Evolutionary conservation across 2,888 invertebrate species (phyloP).

Genomic region (Dicranocentrus wangi): DNA sequence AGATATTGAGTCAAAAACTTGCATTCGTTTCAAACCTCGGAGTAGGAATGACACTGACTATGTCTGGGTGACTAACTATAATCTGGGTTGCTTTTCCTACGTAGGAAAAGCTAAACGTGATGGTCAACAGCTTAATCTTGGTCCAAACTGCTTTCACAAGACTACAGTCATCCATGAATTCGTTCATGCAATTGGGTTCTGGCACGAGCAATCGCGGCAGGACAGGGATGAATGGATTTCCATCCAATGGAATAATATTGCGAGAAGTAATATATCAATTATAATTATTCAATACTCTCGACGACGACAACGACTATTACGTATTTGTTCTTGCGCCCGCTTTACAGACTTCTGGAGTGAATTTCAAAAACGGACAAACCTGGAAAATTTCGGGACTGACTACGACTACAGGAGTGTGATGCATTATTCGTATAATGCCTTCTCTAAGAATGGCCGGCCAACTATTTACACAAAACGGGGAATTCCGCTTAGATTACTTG

Average conservation of each 20-base stretch:
- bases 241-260: slow-evolving; percentile 50
- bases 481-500: neutral
- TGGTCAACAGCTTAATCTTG: slow-evolving; percentile 50
- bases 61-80: slow-evolving; percentile 8
- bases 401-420: slow-evolving; percentile 56
- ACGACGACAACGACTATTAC: too few species aligned
- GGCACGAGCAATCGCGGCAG: slow-evolving; percentile 53
- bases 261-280: slow-evolving; percentile 15
- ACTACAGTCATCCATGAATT: slow-evolving; percentile 50
- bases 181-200: slow-evolving; percentile 50
- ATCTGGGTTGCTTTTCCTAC: slow-evolving; percentile 34
- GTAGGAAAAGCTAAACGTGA: slow-evolving; percentile 32
- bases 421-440: slow-evolving; percentile 53
- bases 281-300: neutral
- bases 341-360: slow-evolving; percentile 21
- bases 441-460: slow-evolving; percentile 24
- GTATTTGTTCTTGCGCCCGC: too few species aligned
- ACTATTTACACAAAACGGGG: slow-evolving; percentile 19
- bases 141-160: slow-evolving; percentile 47
- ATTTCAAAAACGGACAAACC: slow-evolving; percentile 19
- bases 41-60: slow-evolving; percentile 14
- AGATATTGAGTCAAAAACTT: slow-evolving; percentile 47
- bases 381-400: slow-evolving; percentile 14
- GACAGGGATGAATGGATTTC: slow-evolving; percentile 50
- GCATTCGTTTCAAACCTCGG: slow-evolving; percentile 25